Evolutionary conservation across 1,140 invertebrate genomes (phyloP).

Genomic region (Gerris buenoi): DNA sequence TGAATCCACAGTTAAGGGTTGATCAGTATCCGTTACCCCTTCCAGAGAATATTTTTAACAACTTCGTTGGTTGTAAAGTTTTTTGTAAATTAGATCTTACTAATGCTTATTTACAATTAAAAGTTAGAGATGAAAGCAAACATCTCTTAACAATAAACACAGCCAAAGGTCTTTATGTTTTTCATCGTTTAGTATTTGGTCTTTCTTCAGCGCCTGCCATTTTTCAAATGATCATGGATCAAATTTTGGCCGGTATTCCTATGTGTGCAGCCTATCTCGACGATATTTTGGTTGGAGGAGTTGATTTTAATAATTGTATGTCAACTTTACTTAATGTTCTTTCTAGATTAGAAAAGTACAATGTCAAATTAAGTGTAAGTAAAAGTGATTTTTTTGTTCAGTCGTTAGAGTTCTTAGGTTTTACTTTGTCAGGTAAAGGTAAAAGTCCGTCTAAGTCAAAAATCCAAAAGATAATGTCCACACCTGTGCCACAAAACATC

Average conservation of each 20-base stretch:
- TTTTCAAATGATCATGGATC: not conserved
- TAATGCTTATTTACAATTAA: constrained; percentile 30
- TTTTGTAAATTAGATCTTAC: constrained; percentile 29
- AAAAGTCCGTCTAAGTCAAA: not conserved
- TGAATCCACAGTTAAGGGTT: not conserved
- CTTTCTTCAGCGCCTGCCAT: not conserved
- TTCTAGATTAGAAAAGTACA: not conserved
- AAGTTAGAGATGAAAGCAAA: not conserved
- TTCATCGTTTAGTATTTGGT: not conserved
- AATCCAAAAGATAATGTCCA: constrained; percentile 5
- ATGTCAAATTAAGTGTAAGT: not conserved
- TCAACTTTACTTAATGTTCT: not conserved
- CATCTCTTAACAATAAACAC: not conserved
- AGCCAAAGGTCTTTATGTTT: not conserved
- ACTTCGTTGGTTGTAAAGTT: constrained; percentile 12
- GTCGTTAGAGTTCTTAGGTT: not conserved
- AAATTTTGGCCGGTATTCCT: not conserved
- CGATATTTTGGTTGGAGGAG: not conserved
- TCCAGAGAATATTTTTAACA: constrained; percentile 9
- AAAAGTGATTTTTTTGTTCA: not conserved
- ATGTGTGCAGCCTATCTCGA: not conserved
- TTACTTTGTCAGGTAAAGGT: not conserved
- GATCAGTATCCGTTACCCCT: not conserved
- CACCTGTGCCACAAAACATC: constrained; percentile 8
- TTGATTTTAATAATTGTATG: not conserved